Conservation (phyloP, 2,888 invertebrate species). For the Cheilosia pagana region DNA sequence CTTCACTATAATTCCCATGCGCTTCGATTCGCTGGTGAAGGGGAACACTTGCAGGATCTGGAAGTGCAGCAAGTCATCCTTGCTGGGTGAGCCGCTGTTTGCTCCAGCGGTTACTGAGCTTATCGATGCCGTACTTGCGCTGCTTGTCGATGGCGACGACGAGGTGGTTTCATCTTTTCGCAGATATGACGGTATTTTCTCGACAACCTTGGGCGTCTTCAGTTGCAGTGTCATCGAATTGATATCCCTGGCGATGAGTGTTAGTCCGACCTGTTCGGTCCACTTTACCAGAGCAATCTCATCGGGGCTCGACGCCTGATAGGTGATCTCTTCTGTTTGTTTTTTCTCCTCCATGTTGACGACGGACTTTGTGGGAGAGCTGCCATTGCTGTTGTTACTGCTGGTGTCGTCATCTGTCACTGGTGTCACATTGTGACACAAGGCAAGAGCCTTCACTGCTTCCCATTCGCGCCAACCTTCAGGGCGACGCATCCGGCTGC, state of each 20-base stretch:
- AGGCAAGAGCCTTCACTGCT: slow-evolving; percentile 95
- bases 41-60: slow-evolving; percentile 92
- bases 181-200: slow-evolving; percentile 28
- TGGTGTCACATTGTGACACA: slow-evolving; percentile 99
- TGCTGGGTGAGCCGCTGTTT: slow-evolving; percentile 44
- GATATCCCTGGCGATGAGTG: slow-evolving; percentile 86
- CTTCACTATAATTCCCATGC: slow-evolving; percentile 96
- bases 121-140: slow-evolving; percentile 82
- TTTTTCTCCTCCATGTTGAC: slow-evolving; percentile 80
- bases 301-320: slow-evolving; percentile 95
- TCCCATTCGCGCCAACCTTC: slow-evolving; percentile 92
- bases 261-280: slow-evolving; percentile 90
- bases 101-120: slow-evolving; percentile 81
- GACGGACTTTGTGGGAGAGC: slow-evolving; percentile 82
- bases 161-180: slow-evolving; percentile 39
- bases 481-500: slow-evolving; percentile 86
- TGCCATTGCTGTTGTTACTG: slow-evolving; percentile 72
- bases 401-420: slow-evolving; percentile 89
- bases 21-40: slow-evolving; percentile 94
- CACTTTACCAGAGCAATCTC: slow-evolving; percentile 97
- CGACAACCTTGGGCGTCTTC: slow-evolving; percentile 76
- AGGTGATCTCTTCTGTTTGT: slow-evolving; percentile 80
- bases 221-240: slow-evolving; percentile 85
- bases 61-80: slow-evolving; percentile 86
- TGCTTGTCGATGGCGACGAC: slow-evolving; percentile 76